Evolutionary conservation across 2,113 vertebrate genomes (phyloP).

Genomic region (Ammodytes dubius): DNA sequence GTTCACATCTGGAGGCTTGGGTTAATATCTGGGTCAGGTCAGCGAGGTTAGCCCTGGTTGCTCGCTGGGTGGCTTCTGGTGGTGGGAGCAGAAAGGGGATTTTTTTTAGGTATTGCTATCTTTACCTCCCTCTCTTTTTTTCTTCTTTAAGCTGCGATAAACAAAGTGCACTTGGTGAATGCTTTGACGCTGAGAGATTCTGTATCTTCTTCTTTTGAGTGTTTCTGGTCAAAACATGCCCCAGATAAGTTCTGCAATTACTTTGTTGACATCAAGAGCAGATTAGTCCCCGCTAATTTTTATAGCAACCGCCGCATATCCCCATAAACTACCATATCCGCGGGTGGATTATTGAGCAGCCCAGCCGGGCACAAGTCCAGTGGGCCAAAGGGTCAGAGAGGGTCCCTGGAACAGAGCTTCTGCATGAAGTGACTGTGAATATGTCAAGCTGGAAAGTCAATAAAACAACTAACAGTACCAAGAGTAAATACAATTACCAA

Average conservation of each 20-base stretch:
- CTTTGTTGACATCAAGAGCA: conserved; percentile 38
- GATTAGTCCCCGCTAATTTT: conserved; percentile 44
- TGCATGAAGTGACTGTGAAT: not conserved
- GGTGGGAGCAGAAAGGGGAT: conserved; percentile 51
- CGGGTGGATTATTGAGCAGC: conserved; percentile 10
- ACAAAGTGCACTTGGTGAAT: conserved; percentile 22
- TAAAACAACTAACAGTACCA: not conserved
- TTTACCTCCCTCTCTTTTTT: conserved; percentile 6
- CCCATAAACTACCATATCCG: not conserved
- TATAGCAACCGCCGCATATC: conserved; percentile 25
- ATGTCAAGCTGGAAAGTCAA: not conserved
- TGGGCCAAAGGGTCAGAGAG: not conserved
- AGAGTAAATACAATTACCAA: not conserved
- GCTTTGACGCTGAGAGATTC: not conserved
- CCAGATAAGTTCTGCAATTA: conserved; percentile 39
- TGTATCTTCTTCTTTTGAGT: conserved; percentile 33
- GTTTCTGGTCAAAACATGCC: conserved; percentile 35
- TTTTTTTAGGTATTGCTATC: conserved; percentile 46
- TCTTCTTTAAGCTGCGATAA: conserved; percentile 21
- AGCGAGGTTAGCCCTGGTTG: conserved; percentile 73
- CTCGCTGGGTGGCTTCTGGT: conserved; percentile 73
- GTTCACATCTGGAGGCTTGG: conserved; percentile 85
- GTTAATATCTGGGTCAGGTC: conserved; percentile 87
- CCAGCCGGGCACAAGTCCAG: not conserved
- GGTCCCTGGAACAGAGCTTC: not conserved